phyloP scores from a whole-genome alignment of 2,888 invertebrate genomes.

The Drosophila flavopinicola region DNA sequence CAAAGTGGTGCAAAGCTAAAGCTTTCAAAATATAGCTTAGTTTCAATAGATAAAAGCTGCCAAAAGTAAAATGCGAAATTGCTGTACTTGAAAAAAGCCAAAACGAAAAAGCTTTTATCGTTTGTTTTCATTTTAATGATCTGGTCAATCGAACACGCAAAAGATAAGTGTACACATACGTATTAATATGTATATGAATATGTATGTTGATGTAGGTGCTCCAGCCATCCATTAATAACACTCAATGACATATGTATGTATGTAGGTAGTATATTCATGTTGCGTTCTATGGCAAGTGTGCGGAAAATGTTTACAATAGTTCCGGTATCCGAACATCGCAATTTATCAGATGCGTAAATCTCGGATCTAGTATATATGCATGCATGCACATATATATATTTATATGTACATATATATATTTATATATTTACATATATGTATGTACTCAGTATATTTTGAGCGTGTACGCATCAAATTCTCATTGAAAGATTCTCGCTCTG shows the following conservation, averaged over 20 bases:
- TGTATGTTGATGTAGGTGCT: background rate
- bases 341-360: constrained; percentile 50
- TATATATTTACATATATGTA: constrained; percentile 2
- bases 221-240: background rate
- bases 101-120: background rate
- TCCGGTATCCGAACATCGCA: constrained; percentile 45
- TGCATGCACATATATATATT: constrained; percentile 3
- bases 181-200: background rate
- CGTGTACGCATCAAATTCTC: constrained; percentile 36
- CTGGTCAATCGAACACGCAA: background rate
- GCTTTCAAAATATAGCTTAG: background rate
- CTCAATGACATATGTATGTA: background rate
- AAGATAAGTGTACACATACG: background rate
- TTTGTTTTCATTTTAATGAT: background rate
- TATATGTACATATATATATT: background rate
- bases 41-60: constrained; percentile 1
- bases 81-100: background rate
- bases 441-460: constrained; percentile 23
- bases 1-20: background rate
- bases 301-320: constrained; percentile 47
- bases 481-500: constrained; percentile 13
- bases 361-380: constrained; percentile 22
- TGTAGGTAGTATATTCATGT: constrained; percentile 2
- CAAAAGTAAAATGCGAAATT: background rate
- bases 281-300: constrained; percentile 39